Evolutionary conservation across 2,113 vertebrate genomes (phyloP).

Genomic region (Epinephelus fuscoguttatus): DNA sequence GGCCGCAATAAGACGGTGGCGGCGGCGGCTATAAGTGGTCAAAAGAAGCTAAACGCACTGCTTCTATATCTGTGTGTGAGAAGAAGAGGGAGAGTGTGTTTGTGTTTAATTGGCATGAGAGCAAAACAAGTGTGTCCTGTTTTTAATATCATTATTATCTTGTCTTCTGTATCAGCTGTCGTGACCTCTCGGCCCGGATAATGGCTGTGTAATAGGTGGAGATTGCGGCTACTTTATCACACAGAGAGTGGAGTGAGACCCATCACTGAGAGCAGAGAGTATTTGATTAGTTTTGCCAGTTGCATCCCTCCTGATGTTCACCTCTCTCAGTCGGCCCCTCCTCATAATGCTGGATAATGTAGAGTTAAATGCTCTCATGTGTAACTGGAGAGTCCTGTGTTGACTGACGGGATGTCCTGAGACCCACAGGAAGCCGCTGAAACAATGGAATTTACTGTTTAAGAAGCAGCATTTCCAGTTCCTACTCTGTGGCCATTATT

Average conservation of each 20-base stretch:
- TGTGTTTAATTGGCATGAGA: slow-evolving; percentile 35
- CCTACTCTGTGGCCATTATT: slow-evolving; percentile 73
- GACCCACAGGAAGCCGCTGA: slow-evolving; percentile 76
- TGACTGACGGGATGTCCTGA: slow-evolving; percentile 78
- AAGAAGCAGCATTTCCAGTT: slow-evolving; percentile 79
- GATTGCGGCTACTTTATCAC: slow-evolving; percentile 50
- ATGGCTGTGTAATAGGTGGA: slow-evolving; percentile 57
- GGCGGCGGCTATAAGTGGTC: slow-evolving; percentile 8
- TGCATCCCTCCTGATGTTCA: slow-evolving; percentile 50
- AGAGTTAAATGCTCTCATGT: slow-evolving; percentile 71
- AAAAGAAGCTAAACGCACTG: slow-evolving; percentile 17
- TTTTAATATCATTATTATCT: slow-evolving; percentile 46
- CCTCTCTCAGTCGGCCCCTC: slow-evolving; percentile 51
- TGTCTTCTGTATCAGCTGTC: slow-evolving; percentile 41
- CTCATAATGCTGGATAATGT: slow-evolving; percentile 57
- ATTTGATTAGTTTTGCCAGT: slow-evolving; percentile 63
- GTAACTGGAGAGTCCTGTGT: slow-evolving; percentile 75
- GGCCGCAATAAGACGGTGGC: slow-evolving; percentile 3
- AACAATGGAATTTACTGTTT: slow-evolving; percentile 83
- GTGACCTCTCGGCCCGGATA: slow-evolving; percentile 31
- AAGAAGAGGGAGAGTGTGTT: neutral
- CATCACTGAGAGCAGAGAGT: slow-evolving; percentile 42
- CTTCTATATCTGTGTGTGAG: slow-evolving; percentile 11
- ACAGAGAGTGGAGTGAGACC: slow-evolving; percentile 39
- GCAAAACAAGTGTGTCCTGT: slow-evolving; percentile 21